phyloP scores from a whole-genome alignment of 2,113 vertebrate genomes.

The Rutilus rutilus region DNA sequence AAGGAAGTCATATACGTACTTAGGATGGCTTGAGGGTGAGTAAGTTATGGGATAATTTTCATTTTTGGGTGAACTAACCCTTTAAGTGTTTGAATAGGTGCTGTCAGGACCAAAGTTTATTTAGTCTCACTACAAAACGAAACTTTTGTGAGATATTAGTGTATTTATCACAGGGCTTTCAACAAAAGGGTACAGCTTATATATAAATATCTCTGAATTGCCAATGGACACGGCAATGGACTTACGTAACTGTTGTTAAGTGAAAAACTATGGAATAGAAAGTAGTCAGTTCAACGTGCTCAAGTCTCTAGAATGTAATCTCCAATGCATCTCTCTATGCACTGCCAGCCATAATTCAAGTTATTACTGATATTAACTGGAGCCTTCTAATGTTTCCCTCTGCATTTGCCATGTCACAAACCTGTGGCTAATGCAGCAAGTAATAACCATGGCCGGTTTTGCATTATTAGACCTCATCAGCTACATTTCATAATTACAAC shows the following conservation, averaged over 20 bases:
- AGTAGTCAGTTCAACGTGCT: background rate
- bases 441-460: slow-evolving; percentile 1
- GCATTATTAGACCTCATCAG: background rate
- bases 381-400: slow-evolving; percentile 3
- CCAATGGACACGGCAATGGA: background rate
- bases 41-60: too few species aligned
- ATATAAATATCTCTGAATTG: background rate
- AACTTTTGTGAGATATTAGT: background rate
- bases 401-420: background rate
- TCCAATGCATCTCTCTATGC: background rate
- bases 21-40: too few species aligned
- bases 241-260: background rate
- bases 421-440: background rate
- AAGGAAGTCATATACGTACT: too few species aligned
- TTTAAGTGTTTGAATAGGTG: background rate
- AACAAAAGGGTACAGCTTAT: background rate
- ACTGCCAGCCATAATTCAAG: background rate
- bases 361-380: background rate
- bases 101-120: background rate
- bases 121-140: background rate
- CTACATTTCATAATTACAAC: background rate
- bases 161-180: background rate
- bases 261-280: background rate
- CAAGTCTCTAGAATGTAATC: background rate
- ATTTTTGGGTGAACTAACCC: too few species aligned